Percentiles rank a stretch among this genome's conserved stretches.
Evolutionary conservation across 2,888 invertebrate species (phyloP).

Genomic region (Cantharis flavilabris): DNA sequence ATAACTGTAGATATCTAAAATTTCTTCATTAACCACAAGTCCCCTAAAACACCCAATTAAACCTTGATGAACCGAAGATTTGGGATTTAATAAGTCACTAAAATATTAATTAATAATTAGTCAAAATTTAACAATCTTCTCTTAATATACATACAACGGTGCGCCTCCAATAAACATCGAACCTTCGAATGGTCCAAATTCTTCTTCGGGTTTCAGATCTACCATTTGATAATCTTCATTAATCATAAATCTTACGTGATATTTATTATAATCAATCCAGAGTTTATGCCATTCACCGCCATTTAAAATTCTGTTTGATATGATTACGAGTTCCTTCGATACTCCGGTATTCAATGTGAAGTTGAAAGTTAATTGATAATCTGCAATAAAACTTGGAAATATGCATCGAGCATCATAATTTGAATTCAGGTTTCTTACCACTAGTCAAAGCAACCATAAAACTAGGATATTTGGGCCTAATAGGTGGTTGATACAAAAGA

Average conservation of each 20-base stretch:
- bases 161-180: conserved; percentile 94
- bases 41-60: conserved; percentile 94
- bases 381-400: conserved; percentile 53
- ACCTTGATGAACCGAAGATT: conserved; percentile 84
- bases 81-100: conserved; percentile 76
- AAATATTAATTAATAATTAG: conserved; percentile 36
- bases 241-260: conserved; percentile 91
- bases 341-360: conserved; percentile 86
- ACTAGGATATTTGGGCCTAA: conserved; percentile 85
- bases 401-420: too few relatives aligned
- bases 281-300: conserved; percentile 96
- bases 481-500: conserved; percentile 87
- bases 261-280: conserved; percentile 93
- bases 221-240: conserved; percentile 90
- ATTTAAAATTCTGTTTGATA: conserved; percentile 80
- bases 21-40: conserved; percentile 87
- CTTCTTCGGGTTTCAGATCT: conserved; percentile 80
- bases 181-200: conserved; percentile 91
- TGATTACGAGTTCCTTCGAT: conserved; percentile 80
- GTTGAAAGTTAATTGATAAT: conserved; percentile 87
- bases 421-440: conserved; percentile 58
- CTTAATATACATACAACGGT: conserved; percentile 73
- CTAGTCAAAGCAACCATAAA: conserved; percentile 90
- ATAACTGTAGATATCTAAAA: conserved; percentile 88
- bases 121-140: neutral